Evolutionary conservation across 2,113 vertebrate genomes (phyloP).

Genomic region (Jacana jacana): DNA sequence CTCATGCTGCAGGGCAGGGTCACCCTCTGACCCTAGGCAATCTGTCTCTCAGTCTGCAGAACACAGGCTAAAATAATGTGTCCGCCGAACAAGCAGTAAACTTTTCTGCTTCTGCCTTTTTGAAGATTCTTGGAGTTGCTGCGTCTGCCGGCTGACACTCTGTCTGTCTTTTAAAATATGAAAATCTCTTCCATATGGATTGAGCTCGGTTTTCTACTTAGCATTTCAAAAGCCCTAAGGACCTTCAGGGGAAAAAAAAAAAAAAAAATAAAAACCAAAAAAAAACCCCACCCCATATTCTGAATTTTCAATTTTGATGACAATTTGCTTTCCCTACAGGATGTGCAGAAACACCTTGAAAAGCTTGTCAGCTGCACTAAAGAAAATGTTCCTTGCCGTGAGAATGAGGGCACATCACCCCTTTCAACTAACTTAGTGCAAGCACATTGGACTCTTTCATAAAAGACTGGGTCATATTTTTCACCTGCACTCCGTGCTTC

Average conservation of each 20-base stretch:
- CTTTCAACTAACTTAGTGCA: constrained; percentile 36
- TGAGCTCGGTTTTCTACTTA: constrained; percentile 64
- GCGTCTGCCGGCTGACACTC: constrained; percentile 38
- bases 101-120: constrained; percentile 62
- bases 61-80: constrained; percentile 38
- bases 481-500: not conserved
- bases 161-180: constrained; percentile 63
- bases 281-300: not conserved
- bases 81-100: constrained; percentile 19
- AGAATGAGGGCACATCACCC: constrained; percentile 10
- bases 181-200: constrained; percentile 66
- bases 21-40: constrained; percentile 64
- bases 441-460: not conserved
- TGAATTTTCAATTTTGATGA: constrained; percentile 71
- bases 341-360: constrained; percentile 62
- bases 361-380: constrained; percentile 33
- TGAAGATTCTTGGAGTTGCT: constrained; percentile 61
- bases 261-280: not conserved
- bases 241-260: constrained; percentile 56
- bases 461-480: not conserved
- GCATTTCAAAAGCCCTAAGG: constrained; percentile 72
- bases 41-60: constrained; percentile 35
- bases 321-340: constrained; percentile 63
- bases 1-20: constrained; percentile 56
- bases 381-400: constrained; percentile 18